Base-by-base conservation (phyloP, 2,888 invertebrate genomes). In the Mamestra brassicae region DNA sequence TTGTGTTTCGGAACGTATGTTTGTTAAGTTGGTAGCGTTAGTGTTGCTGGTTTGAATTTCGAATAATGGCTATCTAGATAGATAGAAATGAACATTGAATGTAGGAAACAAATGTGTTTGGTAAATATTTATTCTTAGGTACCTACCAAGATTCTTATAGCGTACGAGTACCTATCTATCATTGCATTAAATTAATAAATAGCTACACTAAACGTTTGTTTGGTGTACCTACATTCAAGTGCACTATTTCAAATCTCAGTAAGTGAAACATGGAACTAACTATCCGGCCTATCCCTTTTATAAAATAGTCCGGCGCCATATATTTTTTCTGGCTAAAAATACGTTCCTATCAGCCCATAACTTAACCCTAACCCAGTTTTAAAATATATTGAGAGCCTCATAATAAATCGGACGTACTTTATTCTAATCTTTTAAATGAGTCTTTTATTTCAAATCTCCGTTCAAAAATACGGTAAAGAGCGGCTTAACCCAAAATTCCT, bases 401-500 rank as follows among this genome's bases (percentile, higher is more conserved):
- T 85, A 88, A 92, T 92, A 92, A 91, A 93, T 92, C 88, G 84
- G 86, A 77, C 74, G 77, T 79, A 76, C 74, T 86, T 90, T 88
- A 90, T 90, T 89, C 85, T 90, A 89, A 91, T 89, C 87, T 89
- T 86, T 86, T 87, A 90, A 91, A 91, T 85, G 90, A 88, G 88
- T 84, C 78, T 89, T 89, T 91, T 90, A 90, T 90, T 90, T 89
- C 78, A 87, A 89, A 91, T 81, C 76, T 80, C 70, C 74, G 80
- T 77, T 84, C 70, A 65, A 71, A 85, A 88, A 84, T 81, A 78
- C 65, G 72, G 76, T 83, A 77, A 77, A 77, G 76, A 76, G 72
- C 36, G 79, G 69, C 76, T 84, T 76, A 63, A 76, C 85, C 87
- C 83, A 76, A 88, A 87, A 90, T 90, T 90, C 90, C 86, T 82